Evolutionary conservation across 2,113 vertebrate genomes (phyloP).

Genomic region (Hystrix cristata): DNA sequence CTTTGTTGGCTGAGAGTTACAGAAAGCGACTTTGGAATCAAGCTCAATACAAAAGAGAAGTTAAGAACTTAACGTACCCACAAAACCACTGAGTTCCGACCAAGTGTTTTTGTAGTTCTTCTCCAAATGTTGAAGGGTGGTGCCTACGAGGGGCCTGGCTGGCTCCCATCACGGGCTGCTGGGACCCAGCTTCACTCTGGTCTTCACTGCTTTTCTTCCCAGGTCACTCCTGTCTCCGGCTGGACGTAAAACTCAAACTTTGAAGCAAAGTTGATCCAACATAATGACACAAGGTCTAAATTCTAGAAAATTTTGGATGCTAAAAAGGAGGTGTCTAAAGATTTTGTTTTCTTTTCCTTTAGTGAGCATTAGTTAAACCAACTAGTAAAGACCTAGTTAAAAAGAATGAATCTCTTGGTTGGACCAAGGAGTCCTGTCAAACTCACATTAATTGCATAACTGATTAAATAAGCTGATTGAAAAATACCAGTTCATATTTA

Average conservation of each 20-base stretch:
- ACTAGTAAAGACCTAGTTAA: neutral
- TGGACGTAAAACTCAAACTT: neutral
- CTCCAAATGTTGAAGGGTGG: neutral
- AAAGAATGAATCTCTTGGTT: neutral
- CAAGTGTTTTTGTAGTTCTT: neutral
- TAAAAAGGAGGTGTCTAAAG: neutral
- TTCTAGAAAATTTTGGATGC: neutral
- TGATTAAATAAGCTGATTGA: neutral
- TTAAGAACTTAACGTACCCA: neutral
- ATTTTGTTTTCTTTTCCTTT: neutral
- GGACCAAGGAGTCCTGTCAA: neutral
- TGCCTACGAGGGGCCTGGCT: neutral
- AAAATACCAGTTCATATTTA: constrained; percentile 12
- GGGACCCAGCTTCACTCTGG: neutral
- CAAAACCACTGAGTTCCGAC: neutral
- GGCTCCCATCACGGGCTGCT: too few species aligned
- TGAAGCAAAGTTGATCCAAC: neutral
- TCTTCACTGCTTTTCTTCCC: neutral
- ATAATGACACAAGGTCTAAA: neutral
- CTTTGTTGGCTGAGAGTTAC: neutral
- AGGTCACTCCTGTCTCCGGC: neutral
- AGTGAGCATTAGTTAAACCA: neutral
- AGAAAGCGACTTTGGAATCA: neutral
- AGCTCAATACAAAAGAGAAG: neutral
- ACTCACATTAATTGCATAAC: neutral